phyloP scores from a whole-genome alignment of 2,113 vertebrate species.

The Eulacestoma nigropectus region DNA sequence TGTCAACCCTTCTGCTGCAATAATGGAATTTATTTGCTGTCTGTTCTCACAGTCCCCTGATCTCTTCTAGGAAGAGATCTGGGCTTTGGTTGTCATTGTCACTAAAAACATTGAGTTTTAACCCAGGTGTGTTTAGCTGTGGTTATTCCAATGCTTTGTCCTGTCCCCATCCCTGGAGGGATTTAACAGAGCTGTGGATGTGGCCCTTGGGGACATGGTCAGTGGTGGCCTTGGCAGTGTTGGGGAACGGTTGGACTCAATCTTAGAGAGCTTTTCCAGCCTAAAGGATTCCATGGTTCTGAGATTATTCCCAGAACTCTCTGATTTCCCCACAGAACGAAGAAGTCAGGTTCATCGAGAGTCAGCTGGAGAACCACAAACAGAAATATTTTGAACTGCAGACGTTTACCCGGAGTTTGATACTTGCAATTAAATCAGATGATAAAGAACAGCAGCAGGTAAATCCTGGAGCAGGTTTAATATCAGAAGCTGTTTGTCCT shows the following conservation, averaged over 20 bases:
- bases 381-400: slow-evolving; percentile 89
- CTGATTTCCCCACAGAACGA: slow-evolving; percentile 79
- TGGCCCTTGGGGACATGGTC: neutral
- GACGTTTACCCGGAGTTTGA: slow-evolving; percentile 86
- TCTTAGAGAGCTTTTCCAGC: neutral
- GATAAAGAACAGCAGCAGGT: slow-evolving; percentile 93
- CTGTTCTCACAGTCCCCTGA: neutral
- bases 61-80: neutral
- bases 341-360: slow-evolving; percentile 93
- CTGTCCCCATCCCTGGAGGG: neutral
- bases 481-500: neutral
- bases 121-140: neutral
- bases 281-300: neutral
- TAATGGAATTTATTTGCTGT: neutral
- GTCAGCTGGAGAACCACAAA: slow-evolving; percentile 91
- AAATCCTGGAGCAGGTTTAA: neutral
- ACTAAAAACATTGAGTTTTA: neutral
- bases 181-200: neutral
- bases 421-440: slow-evolving; percentile 86
- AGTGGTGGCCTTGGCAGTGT: neutral
- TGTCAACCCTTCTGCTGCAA: neutral
- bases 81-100: neutral
- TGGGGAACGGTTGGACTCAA: neutral
- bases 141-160: neutral
- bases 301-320: neutral